phyloP scores from a whole-genome alignment of 1,140 invertebrate genomes.

The Drosophila virilis region DNA sequence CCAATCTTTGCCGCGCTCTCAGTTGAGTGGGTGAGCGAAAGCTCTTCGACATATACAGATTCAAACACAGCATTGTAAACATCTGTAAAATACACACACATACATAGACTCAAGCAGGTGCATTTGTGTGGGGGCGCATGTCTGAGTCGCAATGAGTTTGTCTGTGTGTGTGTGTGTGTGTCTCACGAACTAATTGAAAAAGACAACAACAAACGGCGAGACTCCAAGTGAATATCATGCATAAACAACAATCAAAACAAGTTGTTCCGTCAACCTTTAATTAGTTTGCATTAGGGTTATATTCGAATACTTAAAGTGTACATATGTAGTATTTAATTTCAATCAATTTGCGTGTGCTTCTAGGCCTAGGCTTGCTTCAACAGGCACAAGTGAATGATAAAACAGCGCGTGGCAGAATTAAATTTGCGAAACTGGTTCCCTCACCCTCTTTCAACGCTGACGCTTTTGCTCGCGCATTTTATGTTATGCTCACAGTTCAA shows the following conservation, averaged over 20 bases:
- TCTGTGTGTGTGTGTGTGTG: slow-evolving; percentile 4
- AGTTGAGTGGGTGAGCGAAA: slow-evolving; percentile 49
- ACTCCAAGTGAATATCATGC: slow-evolving; percentile 29
- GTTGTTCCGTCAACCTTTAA: slow-evolving; percentile 5
- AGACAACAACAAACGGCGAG: slow-evolving; percentile 43
- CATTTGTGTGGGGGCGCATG: slow-evolving; percentile 27
- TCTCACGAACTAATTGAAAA: slow-evolving; percentile 41
- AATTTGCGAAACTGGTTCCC: slow-evolving; percentile 25
- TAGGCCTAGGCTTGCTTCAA: neutral
- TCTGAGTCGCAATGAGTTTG: slow-evolving; percentile 2
- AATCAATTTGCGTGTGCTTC: neutral
- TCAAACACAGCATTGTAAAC: slow-evolving; percentile 45
- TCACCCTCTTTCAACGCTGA: neutral
- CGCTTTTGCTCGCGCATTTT: slow-evolving; percentile 30
- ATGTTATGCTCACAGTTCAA: slow-evolving; percentile 41
- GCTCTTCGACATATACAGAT: slow-evolving; percentile 27
- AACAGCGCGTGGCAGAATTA: slow-evolving; percentile 1
- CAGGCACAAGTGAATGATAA: slow-evolving; percentile 29
- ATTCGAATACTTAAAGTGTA: neutral
- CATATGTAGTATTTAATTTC: neutral
- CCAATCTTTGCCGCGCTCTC: slow-evolving; percentile 24
- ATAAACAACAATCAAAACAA: slow-evolving; percentile 18
- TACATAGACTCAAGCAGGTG: slow-evolving; percentile 47
- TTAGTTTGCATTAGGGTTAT: slow-evolving; percentile 10
- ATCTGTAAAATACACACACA: slow-evolving; percentile 49